A percentile compares a stretch with the other conserved stretches of the same genome.
Evolutionary conservation across 2,888 invertebrate genomes (phyloP).

Genomic region (Trachelus iudaicus): DNA sequence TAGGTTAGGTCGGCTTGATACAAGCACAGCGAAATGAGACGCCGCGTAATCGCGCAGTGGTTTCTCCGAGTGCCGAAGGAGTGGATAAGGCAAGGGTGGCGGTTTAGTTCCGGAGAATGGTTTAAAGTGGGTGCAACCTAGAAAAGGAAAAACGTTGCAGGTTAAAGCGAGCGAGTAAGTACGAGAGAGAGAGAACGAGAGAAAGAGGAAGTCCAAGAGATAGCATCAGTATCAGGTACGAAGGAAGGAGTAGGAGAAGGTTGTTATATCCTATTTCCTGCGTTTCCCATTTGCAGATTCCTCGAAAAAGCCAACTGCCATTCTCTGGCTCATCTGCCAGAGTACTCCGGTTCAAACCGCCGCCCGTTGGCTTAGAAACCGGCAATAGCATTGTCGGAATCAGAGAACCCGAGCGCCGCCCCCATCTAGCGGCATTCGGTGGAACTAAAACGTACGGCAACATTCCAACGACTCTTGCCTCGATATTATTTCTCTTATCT

Average conservation of each 20-base stretch:
- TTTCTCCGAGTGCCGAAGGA: not conserved
- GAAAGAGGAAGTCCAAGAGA: not conserved
- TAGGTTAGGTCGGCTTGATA: not conserved
- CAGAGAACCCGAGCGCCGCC: not conserved
- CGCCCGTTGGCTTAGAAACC: not conserved
- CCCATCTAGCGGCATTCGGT: not conserved
- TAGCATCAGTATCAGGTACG: not conserved
- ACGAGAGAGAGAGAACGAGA: not conserved
- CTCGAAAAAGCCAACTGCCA: conserved; percentile 10
- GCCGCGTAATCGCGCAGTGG: not conserved
- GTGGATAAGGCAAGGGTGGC: not conserved
- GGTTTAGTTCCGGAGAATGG: not conserved
- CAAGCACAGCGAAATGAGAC: not conserved
- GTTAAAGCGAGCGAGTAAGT: not conserved
- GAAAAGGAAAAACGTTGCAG: not conserved
- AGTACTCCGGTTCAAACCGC: not conserved
- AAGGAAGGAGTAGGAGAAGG: conserved; percentile 24
- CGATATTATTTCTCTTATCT: conserved; percentile 35
- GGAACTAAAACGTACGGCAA: not conserved
- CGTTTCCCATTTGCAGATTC: conserved; percentile 24
- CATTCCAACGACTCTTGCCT: conserved; percentile 13
- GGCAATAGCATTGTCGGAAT: not conserved
- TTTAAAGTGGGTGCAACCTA: not conserved
- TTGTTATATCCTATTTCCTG: conserved; percentile 25
- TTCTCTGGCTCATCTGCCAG: not conserved